Percentiles rank a stretch among this genome's conserved stretches.
These are phyloP conservation scores for Stictocephala bisonia DNA, from an alignment of 2,888 invertebrate genomes.

Conservation along the genomic window DNA sequence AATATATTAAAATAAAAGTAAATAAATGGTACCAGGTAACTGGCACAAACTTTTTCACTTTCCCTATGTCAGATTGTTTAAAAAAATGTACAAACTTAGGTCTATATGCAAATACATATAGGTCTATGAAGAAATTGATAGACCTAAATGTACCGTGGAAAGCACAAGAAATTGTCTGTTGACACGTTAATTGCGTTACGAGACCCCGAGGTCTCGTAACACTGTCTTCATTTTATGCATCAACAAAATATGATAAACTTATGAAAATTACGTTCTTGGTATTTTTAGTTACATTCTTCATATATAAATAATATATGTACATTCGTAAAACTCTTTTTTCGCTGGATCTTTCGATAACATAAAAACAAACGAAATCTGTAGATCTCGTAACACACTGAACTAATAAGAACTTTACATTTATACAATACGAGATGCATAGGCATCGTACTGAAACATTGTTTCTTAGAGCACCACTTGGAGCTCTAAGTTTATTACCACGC, in stretches of 20 bases:
- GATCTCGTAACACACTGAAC: conserved; percentile 1
- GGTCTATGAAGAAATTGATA: too few species aligned
- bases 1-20: too few species aligned
- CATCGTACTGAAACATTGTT: conserved; percentile 5
- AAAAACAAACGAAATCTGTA: background rate
- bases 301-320: background rate
- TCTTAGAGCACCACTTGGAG: background rate
- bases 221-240: background rate
- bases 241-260: background rate
- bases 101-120: too few species aligned
- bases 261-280: background rate
- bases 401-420: background rate
- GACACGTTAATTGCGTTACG: conserved; percentile 8
- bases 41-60: too few species aligned
- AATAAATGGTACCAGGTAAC: too few species aligned
- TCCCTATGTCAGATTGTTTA: too few species aligned
- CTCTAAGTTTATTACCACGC: too few species aligned
- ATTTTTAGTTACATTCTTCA: background rate
- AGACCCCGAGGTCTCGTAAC: conserved; percentile 12
- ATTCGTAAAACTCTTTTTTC: background rate
- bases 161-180: too few species aligned
- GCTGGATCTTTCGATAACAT: background rate
- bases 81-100: too few species aligned
- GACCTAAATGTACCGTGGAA: too few species aligned
- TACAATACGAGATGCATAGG: background rate